A percentile compares a stretch with the other conserved stretches of the same genome.
Conservation (phyloP, 2,113 vertebrate genomes). For the Proterorhinus semilunaris region DNA sequence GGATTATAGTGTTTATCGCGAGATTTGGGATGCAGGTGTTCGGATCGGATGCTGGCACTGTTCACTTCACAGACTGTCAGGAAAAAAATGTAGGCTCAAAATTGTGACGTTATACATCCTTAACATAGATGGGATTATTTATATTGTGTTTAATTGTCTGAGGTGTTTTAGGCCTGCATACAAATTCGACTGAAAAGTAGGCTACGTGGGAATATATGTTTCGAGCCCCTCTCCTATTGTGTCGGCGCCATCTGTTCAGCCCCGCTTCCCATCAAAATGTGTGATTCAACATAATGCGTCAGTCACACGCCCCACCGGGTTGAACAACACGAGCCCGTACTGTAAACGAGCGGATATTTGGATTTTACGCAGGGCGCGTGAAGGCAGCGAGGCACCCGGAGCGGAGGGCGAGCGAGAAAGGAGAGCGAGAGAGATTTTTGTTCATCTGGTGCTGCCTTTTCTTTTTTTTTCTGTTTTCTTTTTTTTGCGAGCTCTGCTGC, state of each 20-base stretch:
- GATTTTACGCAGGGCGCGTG: conserved; percentile 41
- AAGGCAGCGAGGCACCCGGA: conserved; percentile 42
- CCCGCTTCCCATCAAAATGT: background rate
- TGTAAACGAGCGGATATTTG: background rate
- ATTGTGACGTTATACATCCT: too few species aligned
- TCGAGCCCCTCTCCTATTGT: conserved; percentile 7
- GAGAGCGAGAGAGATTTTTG: conserved; percentile 35
- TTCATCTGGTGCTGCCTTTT: conserved; percentile 31
- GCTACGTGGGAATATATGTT: background rate
- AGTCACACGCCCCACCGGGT: background rate
- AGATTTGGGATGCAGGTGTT: conserved; percentile 41
- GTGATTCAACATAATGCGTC: conserved; percentile 21
- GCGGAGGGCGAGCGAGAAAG: conserved; percentile 26
- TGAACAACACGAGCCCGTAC: background rate
- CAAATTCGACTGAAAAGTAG: too few species aligned
- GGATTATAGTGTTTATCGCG: conserved; percentile 21
- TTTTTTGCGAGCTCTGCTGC: conserved; percentile 38
- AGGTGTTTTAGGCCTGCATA: too few species aligned
- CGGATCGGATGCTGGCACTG: conserved; percentile 14
- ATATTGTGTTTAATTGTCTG: too few species aligned
- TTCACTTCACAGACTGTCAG: conserved; percentile 29
- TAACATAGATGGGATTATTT: too few species aligned
- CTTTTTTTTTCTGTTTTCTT: conserved; percentile 20
- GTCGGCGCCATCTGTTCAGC: conserved; percentile 27
- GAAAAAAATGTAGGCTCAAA: background rate